Evolutionary conservation across 2,113 vertebrate genomes (phyloP).

Genomic region (Aleadryas rufinucha): DNA sequence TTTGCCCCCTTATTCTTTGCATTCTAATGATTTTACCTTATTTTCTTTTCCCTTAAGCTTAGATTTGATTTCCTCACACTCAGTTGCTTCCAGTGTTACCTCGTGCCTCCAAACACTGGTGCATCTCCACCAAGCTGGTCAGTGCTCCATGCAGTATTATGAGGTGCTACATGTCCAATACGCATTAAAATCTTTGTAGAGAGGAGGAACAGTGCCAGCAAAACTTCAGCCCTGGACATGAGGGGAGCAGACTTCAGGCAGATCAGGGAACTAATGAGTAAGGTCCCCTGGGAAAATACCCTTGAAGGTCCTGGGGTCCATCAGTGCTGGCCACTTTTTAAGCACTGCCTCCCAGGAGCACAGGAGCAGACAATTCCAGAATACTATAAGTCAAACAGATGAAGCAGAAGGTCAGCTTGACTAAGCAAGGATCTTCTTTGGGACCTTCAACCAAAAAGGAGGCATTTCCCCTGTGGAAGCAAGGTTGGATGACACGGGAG

Average conservation of each 20-base stretch:
- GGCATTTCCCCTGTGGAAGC: neutral
- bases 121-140: neutral
- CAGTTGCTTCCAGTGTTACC: neutral
- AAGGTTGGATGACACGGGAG: neutral
- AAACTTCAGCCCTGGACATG: neutral
- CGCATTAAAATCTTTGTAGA: neutral
- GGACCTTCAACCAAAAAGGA: neutral
- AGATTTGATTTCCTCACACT: neutral
- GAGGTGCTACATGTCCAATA: neutral
- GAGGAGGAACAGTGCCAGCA: neutral
- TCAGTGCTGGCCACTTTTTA: neutral
- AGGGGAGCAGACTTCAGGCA: neutral
- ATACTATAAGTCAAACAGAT: neutral
- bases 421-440: neutral
- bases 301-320: neutral
- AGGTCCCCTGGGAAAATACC: neutral
- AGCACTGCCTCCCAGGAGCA: neutral
- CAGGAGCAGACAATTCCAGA: neutral
- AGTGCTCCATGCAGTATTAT: rapidly evolving
- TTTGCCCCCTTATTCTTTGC: neutral
- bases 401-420: neutral
- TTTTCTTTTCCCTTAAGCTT: too few relatives aligned
- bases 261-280: neutral
- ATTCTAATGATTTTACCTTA: neutral
- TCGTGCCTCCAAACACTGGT: rapidly evolving